A percentile compares a stretch with the other conserved stretches of the same genome.
Evolutionary conservation across 2,113 vertebrate genomes (phyloP).

Genomic region (Sylvilagus bachmani): DNA sequence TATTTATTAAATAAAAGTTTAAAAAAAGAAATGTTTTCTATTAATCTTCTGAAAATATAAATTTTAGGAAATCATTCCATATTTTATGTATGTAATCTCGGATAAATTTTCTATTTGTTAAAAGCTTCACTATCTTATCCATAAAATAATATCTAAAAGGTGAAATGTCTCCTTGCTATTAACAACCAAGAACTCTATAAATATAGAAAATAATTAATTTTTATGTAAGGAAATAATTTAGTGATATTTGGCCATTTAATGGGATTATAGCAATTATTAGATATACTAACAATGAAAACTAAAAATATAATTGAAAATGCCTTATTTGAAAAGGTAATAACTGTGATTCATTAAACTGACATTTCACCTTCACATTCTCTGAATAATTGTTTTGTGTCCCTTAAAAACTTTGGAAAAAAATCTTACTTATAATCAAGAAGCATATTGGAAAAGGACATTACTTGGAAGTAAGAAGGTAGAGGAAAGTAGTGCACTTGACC

Average conservation of each 20-base stretch:
- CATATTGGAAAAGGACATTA: neutral
- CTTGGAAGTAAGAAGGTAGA: neutral
- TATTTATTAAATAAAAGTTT: no score
- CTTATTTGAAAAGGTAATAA: constrained; percentile 22
- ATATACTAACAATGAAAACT: neutral
- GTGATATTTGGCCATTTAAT: neutral
- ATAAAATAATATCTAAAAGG: neutral
- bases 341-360: neutral
- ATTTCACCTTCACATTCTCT: neutral
- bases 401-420: neutral
- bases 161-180: neutral
- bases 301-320: neutral
- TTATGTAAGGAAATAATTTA: neutral
- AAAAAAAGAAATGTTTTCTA: constrained; percentile 14
- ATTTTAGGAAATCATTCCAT: constrained; percentile 29
- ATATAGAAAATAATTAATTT: neutral
- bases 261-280: neutral
- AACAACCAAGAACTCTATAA: neutral
- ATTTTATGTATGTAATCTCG: neutral
- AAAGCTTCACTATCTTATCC: neutral
- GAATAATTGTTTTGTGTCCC: neutral
- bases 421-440: neutral
- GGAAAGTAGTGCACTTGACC: neutral
- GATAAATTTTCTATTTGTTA: constrained; percentile 8
- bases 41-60: constrained; percentile 1